Evolutionary conservation across 2,113 vertebrate genomes (phyloP), one percentile per base, ranked within the genome.

Genomic region (Ardeotis arabs): DNA sequence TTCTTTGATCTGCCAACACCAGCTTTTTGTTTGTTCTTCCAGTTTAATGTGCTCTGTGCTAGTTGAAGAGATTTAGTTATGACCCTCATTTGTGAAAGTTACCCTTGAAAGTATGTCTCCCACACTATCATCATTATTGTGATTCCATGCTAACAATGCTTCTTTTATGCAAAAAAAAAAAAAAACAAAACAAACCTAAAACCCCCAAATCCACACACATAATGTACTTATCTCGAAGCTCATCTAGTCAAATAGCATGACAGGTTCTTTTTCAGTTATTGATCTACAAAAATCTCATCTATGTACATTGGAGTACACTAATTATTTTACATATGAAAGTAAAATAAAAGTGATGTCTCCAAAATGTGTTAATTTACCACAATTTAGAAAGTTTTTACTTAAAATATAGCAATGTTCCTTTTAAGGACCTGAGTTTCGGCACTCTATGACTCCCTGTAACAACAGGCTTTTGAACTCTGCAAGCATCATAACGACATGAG

Each of bases 1-100:
- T 64, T 35, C 68, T 75, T 93, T 95, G 68, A 94, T 93, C 87
- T 94, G 76, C 56, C 64, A 76, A 58, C 41, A 82, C 23, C 9
- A 64, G 58, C 20, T 89, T 94, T 92, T 79, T 96, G 77, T 89
- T 88, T 95, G 47, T 96, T 97, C 89, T 89, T 90, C 44, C 35
- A 23, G 80, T 69, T 89, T 94, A 89, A 94, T 87, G 39, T 44
- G 52, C 75, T 84, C 82, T 58, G 29, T 78, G 44, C 79, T 58
- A 82, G 52, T 39, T 66, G 74, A 63, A 64, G 74, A 81, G 64
- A 53, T 95, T 96, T 70, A 89, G 28, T 81, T 95, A 87, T 49
- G 75, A 23, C 70, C 78, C 13, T 95, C 70, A 70, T 56, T 93
- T 88, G 59, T 72, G 69, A 52, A 83, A 94, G 89, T 56, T 90